These are phyloP conservation scores for Pelusios castaneus DNA, from an alignment of 2,113 vertebrate species.

Conservation along the genomic window DNA sequence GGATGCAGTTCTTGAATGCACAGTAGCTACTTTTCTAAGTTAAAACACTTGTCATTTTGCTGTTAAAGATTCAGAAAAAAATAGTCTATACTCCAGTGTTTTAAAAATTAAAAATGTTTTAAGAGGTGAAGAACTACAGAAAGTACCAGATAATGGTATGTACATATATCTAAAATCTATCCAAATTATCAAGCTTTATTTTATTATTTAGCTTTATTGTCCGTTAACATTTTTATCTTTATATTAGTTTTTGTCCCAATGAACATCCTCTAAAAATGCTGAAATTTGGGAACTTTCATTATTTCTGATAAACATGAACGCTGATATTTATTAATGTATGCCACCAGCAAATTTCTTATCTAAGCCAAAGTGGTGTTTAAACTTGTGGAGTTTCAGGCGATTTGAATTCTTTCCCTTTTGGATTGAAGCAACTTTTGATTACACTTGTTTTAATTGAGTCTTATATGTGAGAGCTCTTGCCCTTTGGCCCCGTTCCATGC, in stretches of 20 bases:
- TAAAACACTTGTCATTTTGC: not conserved
- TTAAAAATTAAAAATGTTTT: not conserved
- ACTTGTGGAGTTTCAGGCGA: not conserved
- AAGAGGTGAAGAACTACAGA: not conserved
- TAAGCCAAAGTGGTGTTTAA: not conserved
- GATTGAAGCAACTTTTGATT: slow-evolving; percentile 12
- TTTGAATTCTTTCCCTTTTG: slow-evolving; percentile 8
- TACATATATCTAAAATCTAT: not conserved
- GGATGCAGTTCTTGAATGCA: not conserved
- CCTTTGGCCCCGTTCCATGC: not conserved
- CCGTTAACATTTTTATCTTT: not conserved
- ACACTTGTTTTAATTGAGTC: slow-evolving; percentile 16
- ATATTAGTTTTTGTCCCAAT: not conserved
- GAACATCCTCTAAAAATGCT: not conserved
- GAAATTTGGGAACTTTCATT: not conserved
- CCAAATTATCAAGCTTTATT: not conserved
- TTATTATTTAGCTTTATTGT: too few species aligned
- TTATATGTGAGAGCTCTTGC: slow-evolving; percentile 5
- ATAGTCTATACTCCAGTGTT: not conserved
- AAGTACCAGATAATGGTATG: not conserved
- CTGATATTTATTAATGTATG: not conserved
- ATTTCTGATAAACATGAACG: not conserved
- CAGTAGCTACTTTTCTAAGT: not conserved
- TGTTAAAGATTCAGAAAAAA: not conserved
- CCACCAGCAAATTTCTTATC: slow-evolving; percentile 13